Evolutionary conservation across 2,113 vertebrate genomes (phyloP), one percentile per base, ranked within the genome.

Genomic region (Gobius niger): DNA sequence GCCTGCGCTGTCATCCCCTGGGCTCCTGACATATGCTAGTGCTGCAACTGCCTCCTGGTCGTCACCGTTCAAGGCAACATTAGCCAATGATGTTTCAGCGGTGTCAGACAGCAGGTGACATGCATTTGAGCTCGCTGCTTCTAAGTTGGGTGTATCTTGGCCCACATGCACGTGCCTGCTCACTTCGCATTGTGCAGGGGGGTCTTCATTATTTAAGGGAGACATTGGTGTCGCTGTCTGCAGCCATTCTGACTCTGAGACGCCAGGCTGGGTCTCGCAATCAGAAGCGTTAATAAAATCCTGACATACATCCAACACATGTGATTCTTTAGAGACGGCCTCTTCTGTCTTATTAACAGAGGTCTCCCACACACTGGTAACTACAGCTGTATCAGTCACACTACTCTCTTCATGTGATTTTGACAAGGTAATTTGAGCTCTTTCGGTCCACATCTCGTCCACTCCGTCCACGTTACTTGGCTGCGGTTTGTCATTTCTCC

Each of bases 201-300:
- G 60, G 51, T 67, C 65, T 57, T 68, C 80, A 42, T 80, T 67
- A 40, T 85, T 84, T 10, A 81, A 80, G 46, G 84, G 83, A 16
- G 79, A 85, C 53, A 90, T 81, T 0, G 62, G 83, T 0, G 82
- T 63, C 9, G 89, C 87, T 56, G 79, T 82, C 81, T 90, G 90
- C 71, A 88, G 77, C 85, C 89, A 89, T 7, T 87, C 88, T n/a
- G 90, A 87, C 72, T 91, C 87, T 0, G 82, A 72, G 59, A 89
- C 64, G 10, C 46, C 62, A 11, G 76, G 70, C 15, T 72, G 73
- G 34, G 80, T 80, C 18, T 56, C 63, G 16, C 44, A 64, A 69
- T 70, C 44, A 0, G 80, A 70, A 57, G 73, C 73, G 46, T 82
- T 87, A 60, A 88, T 84, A 75, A 91, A 91, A 15, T 67, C 74